Conservation (phyloP, 2,888 invertebrate genomes). For the Aleiodes alternator region DNA sequence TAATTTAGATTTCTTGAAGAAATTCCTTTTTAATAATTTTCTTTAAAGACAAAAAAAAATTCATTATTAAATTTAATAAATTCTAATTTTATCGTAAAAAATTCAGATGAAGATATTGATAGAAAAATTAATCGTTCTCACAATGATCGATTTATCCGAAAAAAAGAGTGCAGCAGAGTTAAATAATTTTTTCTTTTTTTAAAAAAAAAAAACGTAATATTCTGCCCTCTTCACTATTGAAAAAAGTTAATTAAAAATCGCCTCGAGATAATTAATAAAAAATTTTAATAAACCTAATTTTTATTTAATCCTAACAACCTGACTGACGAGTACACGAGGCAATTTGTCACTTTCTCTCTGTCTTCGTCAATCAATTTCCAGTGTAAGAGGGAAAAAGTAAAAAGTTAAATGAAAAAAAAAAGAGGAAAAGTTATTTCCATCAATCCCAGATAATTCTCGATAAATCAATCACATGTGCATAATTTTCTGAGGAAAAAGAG, state of each 20-base stretch:
- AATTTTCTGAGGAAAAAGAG: constrained; percentile 7
- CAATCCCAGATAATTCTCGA: too few relatives aligned
- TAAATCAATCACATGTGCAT: constrained; percentile 12
- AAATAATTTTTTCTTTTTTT: constrained; percentile 25
- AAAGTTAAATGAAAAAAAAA: constrained; percentile 32
- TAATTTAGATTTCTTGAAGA: too few relatives aligned
- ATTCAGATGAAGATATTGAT: constrained; percentile 6
- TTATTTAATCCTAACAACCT: constrained; percentile 54
- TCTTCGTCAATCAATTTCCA: constrained; percentile 53
- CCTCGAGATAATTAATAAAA: constrained; percentile 51
- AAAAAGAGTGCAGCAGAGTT: constrained; percentile 50
- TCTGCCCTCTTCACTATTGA: constrained; percentile 41
- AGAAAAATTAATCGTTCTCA: not conserved
- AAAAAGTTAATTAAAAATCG: constrained; percentile 49
- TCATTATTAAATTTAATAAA: not conserved
- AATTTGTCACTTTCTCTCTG: constrained; percentile 60
- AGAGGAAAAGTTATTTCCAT: constrained; percentile 19
- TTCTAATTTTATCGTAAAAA: not conserved
- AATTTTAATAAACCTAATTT: constrained; percentile 54
- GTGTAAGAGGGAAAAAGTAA: constrained; percentile 7
- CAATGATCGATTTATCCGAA: not conserved
- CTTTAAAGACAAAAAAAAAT: too few relatives aligned
- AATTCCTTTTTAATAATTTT: too few relatives aligned
- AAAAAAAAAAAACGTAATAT: constrained; percentile 47
- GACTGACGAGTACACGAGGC: constrained; percentile 56